These are phyloP conservation scores for Wiebesia pumilae DNA, from an alignment of 1,140 invertebrate species.

Conservation along the genomic window DNA sequence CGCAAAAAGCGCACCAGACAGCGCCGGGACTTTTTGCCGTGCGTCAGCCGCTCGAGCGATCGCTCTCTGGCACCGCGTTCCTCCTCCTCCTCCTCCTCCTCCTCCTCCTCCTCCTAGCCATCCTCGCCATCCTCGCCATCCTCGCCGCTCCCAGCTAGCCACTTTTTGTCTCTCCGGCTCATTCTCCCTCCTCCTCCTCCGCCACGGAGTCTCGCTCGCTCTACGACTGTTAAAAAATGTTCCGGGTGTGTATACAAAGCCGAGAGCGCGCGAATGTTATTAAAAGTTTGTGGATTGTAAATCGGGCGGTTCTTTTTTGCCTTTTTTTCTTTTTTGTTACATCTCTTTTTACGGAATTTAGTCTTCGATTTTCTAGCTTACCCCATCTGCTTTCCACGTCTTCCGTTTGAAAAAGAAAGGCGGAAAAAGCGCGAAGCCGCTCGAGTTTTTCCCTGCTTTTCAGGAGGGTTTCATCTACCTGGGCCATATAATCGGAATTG, in stretches of 20 bases:
- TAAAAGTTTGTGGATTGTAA: slow-evolving; percentile 14
- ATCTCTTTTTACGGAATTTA: not conserved
- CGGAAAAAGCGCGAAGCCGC: not conserved
- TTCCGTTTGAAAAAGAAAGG: not conserved
- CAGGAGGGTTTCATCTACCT: not conserved
- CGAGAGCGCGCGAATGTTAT: slow-evolving; percentile 19
- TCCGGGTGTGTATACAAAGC: slow-evolving; percentile 13
- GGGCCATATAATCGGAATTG: too few species aligned
- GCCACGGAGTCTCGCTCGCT: not conserved
- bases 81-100: slow-evolving; percentile 43
- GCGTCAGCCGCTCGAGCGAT: slow-evolving; percentile 75
- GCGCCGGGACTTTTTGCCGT: slow-evolving; percentile 75
- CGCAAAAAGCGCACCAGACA: slow-evolving; percentile 76
- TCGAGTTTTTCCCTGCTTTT: too few species aligned
- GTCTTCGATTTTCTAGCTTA: not conserved
- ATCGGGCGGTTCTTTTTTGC: not conserved
- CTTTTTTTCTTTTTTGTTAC: too few species aligned
- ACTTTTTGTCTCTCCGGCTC: slow-evolving; percentile 6
- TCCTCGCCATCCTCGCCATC: not conserved
- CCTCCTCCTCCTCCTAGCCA: not conserved
- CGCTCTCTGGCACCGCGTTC: slow-evolving; percentile 62
- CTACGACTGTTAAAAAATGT: slow-evolving; percentile 29
- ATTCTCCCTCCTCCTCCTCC: not conserved
- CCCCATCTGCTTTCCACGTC: not conserved
- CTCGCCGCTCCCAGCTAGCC: not conserved